Evolutionary conservation across 2,797 vertebrate genomes (phyloP), one percentile per base, ranked within the genome.

Genomic region (Artibeus lituratus): DNA sequence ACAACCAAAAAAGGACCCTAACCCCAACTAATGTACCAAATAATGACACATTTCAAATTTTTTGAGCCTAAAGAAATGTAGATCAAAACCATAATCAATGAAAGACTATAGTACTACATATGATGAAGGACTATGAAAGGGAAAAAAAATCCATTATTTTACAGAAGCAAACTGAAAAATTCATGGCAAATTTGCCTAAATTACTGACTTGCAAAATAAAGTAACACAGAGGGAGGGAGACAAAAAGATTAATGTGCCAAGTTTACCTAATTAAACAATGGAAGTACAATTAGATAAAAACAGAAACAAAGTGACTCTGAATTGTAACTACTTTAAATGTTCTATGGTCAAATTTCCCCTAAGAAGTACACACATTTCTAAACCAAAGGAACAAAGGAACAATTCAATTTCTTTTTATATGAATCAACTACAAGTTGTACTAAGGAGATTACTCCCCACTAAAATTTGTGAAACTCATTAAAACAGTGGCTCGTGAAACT

Each of bases 131-230:
- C 67, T 29, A 67, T 35, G 59, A 91, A 91, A 91, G 44, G 37
- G 9, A 89, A 94, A 88, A n/a, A 7, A 91, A 91, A 74, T 19
- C 12, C 26, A 69, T 1, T 47, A 42, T 84, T 92, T 95, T 35
- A 96, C 76, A 94, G 44, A 70, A 96, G 91, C 62, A 96, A 96
- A 85, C n/a, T 74, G 55, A 92, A 78, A 92, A 89, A 84, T 65
- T 85, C 72, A 49, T 15, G 57, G 44, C n/a, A 96, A 74, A 80
- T 72, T 77, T 91, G 47, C 90, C 82, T 80, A 93, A 89, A 65
- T 53, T 91, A 87, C 76, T 87, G 21, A 87, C 14, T 22, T 95
- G 29, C 67, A 96, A 96, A 87, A 93, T 76, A 47, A 94, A 92
- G 65, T 51, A 96, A 37, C 35, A 89, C 4, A 47, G 42, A 65